Evolutionary conservation across 2,888 invertebrate species (phyloP), one percentile per base, ranked within the genome.

Genomic region (Sesia bembeciformis): DNA sequence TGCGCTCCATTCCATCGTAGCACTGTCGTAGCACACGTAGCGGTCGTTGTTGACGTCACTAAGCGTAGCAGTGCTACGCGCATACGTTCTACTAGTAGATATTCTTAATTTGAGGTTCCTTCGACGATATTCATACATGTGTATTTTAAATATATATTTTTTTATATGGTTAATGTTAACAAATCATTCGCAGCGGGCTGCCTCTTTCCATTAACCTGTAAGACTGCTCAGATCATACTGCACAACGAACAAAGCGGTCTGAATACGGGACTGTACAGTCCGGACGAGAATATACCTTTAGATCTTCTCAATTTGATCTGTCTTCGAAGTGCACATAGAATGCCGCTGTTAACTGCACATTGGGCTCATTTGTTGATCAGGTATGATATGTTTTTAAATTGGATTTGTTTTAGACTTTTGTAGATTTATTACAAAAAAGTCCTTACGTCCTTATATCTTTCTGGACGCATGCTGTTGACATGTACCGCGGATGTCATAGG

Each of bases 311-410:
- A 93, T 62, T 60, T 81, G 8, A 81, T 91, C 50, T 93, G 94
- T 72, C 62, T 93, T 52, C 81, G 81, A 54, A 84, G 85, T 3
- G 92, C 92, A 60, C 94, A 95, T 4, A 81, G 92, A 4, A 74
- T 95, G 64, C 96, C 96, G 0, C 76, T 93, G 54, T 78, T 96
- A 51, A 92, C 93, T 3, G 91, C 94, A 54, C 93, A 95, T 63
- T 96, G 96, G 96, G 93, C 93, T 54, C 94, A 95, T 77, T 80
- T 96, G 49, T 86, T 96, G 63, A 93, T 93, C 56, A 72, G 84
- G 84, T 83, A 60, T 8, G 5, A 23, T 23, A 23, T 23, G 23
- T 23, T 23, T 23, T 23, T 23, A 23, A 23, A 23, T 23, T 23
- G 23, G 23, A 23, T 23, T 23, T 23, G 1, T 23, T 23, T 23